Percentiles rank a stretch among this genome's conserved stretches.
Evolutionary conservation across 2,113 vertebrate genomes (phyloP).

Genomic region (Zingel zingel): DNA sequence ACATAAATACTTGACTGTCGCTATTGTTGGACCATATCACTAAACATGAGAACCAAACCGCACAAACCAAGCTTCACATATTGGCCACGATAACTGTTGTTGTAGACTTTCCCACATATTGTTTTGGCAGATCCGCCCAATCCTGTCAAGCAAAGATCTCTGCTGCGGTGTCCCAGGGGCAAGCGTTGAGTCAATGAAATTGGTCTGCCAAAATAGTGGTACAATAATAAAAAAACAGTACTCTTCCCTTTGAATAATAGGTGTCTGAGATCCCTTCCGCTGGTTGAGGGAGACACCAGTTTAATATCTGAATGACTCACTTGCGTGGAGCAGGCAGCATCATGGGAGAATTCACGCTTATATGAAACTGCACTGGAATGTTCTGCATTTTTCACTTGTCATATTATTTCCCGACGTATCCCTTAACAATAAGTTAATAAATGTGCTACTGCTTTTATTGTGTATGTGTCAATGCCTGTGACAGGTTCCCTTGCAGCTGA

Average conservation of each 20-base stretch:
- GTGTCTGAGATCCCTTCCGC: neutral
- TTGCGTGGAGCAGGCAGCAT: conserved; percentile 13
- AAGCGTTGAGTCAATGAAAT: neutral
- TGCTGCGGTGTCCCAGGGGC: neutral
- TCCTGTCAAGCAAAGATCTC: neutral
- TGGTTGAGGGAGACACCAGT: conserved; percentile 34
- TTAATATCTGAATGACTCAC: conserved; percentile 48
- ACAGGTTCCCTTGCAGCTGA: conserved; percentile 12
- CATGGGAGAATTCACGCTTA: conserved; percentile 42
- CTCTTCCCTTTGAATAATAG: conserved; percentile 25
- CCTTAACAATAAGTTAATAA: conserved; percentile 57
- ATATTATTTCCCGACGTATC: conserved; percentile 41
- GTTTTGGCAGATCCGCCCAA: neutral
- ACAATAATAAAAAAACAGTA: neutral
- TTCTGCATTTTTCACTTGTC: conserved; percentile 49
- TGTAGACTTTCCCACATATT: neutral
- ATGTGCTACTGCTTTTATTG: conserved; percentile 17
- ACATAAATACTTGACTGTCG: neutral
- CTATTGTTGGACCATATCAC: neutral
- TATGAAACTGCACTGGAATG: conserved; percentile 30
- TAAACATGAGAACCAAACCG: neutral
- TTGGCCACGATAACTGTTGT: neutral
- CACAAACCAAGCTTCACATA: neutral
- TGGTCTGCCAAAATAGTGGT: neutral
- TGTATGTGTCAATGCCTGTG: neutral